Evolutionary conservation across 2,888 invertebrate genomes (phyloP), one percentile per base, ranked within the genome.

Genomic region (Ophion obscuratus): DNA sequence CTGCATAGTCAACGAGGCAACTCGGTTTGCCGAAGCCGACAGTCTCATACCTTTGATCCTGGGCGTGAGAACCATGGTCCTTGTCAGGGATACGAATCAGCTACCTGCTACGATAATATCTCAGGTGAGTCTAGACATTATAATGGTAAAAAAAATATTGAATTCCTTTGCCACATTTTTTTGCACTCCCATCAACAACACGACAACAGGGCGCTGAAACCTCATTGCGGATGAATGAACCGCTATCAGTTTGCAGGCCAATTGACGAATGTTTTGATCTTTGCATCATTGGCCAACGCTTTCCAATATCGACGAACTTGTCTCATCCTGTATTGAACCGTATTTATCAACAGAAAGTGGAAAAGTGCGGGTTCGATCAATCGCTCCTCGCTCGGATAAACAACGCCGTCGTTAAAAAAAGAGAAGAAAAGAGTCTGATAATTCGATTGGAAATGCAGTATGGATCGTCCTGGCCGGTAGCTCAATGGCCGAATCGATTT

Each of bases 81-180:
- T 99, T 87, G 97, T 98, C 47, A 98, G 98, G 0, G 98, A 99
- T 94, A 97, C 97, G 2, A 96, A 97, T 91, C 98, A 98, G 92
- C 95, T 98, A 77, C 97, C 97, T 0, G 97, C 98, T 0, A 97
- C 97, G 36, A 96, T 98, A 75, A 94, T 97, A 87, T 97, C 97
- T 27, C 95, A 96, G 95, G 97, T 97, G 91, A 90, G n/a, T 20
- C 20, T 9, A 3, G 5, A 0, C 2, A 20, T 67, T 44, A 10
- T 68, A 11, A 6, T 20, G 10, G 40, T 40, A 40, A 40, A 40
- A 40, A 40, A 31, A n/a, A 40, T 4, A 40, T 40, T 14, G n/a
- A 4, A 64, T 64, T 64, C 7, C 31, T 64, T 7, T 17, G 17
- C 64, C 6, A 64, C 14, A 31, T 31, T 64, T 20, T n/a, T 1